Evolutionary conservation across 2,113 vertebrate genomes (phyloP).

Genomic region (Centrocercus urophasianus): DNA sequence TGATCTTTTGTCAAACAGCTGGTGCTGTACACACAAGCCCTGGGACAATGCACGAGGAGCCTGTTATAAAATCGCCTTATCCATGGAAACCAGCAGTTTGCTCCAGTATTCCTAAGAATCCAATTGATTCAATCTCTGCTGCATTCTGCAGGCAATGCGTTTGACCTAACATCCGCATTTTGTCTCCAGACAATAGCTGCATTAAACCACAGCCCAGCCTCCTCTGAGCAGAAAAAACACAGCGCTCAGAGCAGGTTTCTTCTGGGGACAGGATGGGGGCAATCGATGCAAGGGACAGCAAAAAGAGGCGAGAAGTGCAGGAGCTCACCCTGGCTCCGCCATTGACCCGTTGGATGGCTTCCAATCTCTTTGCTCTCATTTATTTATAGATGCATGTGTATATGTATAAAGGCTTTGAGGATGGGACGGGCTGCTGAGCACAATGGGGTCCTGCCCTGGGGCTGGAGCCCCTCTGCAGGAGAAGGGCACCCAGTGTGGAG

Average conservation of each 20-base stretch:
- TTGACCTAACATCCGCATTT: background rate
- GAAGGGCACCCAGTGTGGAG: background rate
- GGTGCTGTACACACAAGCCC: background rate
- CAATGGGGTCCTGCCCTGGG: background rate
- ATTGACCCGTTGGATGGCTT: background rate
- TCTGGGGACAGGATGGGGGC: background rate
- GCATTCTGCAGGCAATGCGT: background rate
- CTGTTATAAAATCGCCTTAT: background rate
- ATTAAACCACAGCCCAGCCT: background rate
- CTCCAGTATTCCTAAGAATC: background rate
- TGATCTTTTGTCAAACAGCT: background rate
- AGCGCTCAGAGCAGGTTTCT: background rate
- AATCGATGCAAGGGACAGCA: fast-evolving
- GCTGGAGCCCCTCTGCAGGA: background rate
- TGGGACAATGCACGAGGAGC: fast-evolving
- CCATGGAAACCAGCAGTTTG: fast-evolving
- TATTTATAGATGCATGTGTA: background rate
- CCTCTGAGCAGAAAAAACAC: background rate
- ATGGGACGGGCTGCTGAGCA: background rate
- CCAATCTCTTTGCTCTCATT: background rate
- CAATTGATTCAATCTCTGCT: background rate
- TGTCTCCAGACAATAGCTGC: fast-evolving
- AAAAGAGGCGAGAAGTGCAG: fast-evolving
- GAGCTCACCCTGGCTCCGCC: background rate
- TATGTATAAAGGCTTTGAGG: background rate